Conservation (phyloP, 2,797 vertebrate genomes). For the Rousettus madagascariensis region DNA sequence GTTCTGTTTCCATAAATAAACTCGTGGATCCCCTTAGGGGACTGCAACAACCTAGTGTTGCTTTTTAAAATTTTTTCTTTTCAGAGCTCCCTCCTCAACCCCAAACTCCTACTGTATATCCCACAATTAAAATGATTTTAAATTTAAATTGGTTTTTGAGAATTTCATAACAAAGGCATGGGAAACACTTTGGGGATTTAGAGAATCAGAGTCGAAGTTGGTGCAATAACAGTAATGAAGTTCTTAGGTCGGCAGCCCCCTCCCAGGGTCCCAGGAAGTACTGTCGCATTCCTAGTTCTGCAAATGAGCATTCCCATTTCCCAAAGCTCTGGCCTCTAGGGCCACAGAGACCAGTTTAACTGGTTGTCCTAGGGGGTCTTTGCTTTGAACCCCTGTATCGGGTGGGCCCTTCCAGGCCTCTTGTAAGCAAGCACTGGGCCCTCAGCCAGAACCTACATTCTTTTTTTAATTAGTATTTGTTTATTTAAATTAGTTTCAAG, state of each 20-base stretch:
- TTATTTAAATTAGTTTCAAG: too few species aligned
- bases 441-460: neutral
- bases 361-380: neutral
- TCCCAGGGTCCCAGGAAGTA: neutral
- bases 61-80: neutral
- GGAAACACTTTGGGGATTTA: neutral
- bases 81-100: neutral
- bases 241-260: neutral
- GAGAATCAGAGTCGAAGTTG: neutral
- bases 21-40: neutral
- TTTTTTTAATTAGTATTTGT: too few species aligned
- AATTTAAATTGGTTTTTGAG: neutral
- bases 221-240: neutral
- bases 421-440: neutral
- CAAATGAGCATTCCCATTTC: neutral
- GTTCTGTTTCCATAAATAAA: neutral
- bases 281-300: neutral
- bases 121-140: neutral
- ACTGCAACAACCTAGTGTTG: neutral
- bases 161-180: neutral
- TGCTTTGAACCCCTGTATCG: neutral
- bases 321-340: neutral
- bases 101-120: neutral
- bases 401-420: neutral
- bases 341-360: neutral